phyloP scores from a whole-genome alignment of 1,140 invertebrate genomes.

The Anastrepha obliqua region DNA sequence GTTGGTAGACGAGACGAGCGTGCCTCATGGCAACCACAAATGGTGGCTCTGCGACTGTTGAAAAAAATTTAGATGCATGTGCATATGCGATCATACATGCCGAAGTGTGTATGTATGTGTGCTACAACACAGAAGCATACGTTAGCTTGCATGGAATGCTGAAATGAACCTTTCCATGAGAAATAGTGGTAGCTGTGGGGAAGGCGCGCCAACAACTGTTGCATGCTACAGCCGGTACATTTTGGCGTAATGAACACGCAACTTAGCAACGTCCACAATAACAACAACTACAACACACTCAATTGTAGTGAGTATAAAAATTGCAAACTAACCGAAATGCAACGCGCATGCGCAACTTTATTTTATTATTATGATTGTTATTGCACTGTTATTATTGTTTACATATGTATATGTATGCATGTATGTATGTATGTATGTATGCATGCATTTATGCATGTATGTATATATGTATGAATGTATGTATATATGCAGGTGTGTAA shows the following conservation, averaged over 20 bases:
- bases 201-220: constrained; percentile 16
- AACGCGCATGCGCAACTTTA: constrained; percentile 54
- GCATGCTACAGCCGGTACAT: constrained; percentile 20
- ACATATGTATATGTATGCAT: no score
- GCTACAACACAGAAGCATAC: no score
- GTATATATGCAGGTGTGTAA: no score
- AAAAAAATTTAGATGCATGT: neutral
- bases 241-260: constrained; percentile 33
- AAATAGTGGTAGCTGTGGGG: neutral
- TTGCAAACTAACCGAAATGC: constrained; percentile 23
- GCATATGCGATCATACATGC: neutral
- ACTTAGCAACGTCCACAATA: neutral
- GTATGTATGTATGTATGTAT: neutral
- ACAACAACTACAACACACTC: neutral
- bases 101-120: no score
- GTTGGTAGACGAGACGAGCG: neutral
- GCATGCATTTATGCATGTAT: no score
- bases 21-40: constrained; percentile 1
- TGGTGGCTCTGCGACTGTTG: neutral
- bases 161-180: neutral
- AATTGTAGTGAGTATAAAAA: neutral
- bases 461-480: neutral
- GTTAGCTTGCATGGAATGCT: neutral
- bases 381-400: constrained; percentile 29
- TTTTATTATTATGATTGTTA: constrained; percentile 52